Evolutionary conservation across 2,888 invertebrate species (phyloP).

Genomic region (Nephrotoma guestfalica): DNA sequence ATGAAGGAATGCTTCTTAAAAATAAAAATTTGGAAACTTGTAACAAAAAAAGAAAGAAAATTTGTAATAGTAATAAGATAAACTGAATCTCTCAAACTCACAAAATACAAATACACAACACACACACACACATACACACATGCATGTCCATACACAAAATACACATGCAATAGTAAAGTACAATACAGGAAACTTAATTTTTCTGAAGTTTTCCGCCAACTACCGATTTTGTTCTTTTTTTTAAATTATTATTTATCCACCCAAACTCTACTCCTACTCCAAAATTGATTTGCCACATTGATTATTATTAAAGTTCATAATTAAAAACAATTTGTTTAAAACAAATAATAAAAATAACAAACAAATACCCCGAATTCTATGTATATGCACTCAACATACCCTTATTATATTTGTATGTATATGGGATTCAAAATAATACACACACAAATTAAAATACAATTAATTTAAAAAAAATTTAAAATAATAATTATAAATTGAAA

Average conservation of each 20-base stretch:
- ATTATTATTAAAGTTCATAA: neutral
- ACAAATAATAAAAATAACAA: neutral
- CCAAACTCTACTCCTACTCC: neutral
- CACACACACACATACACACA: too few relatives aligned
- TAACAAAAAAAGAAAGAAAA: neutral
- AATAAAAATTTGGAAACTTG: neutral
- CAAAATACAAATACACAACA: neutral
- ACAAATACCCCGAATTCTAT: neutral
- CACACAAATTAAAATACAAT: conserved; percentile 8
- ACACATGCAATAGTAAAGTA: conserved; percentile 1
- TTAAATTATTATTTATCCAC: neutral
- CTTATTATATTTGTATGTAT: too few relatives aligned
- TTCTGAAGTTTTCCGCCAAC: neutral
- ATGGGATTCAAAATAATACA: neutral
- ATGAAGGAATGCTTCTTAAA: neutral
- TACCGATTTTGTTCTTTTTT: neutral
- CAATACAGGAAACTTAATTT: neutral
- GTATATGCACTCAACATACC: neutral
- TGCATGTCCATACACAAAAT: neutral
- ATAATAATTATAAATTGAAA: conserved; percentile 11
- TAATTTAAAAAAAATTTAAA: conserved; percentile 12
- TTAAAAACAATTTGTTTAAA: neutral
- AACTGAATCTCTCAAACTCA: neutral
- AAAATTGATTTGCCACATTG: neutral
- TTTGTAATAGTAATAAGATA: neutral